Base-by-base conservation (phyloP, 2,888 invertebrate species). In the Matsumyia berberina region DNA sequence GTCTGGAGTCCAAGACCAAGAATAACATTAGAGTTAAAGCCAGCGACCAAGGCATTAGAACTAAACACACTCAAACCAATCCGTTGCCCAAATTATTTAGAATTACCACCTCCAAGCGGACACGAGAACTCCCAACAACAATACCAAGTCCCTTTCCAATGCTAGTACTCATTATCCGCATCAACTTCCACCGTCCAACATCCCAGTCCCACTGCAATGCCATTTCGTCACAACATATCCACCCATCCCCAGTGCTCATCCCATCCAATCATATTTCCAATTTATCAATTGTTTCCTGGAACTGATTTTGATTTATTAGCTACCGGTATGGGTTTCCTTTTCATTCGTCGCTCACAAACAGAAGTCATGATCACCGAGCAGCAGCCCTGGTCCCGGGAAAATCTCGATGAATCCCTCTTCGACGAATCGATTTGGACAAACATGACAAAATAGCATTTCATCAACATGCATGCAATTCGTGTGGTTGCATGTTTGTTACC, bases 261-360 rank as follows among this genome's bases (percentile, higher is more conserved):
- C 60, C 53, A 53, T 24, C 24, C 70, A 78, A 57, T 73, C 79
- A 79, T 73, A 74, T 83, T 79, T 73, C 73, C 67, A 73, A 78
- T 78, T 69, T 79, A 79, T 83, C 83, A 79, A 83, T 79, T 69
- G 69, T 73, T 83, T 83, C 83, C 73, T 62, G 83, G 83, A 83
- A 83, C 42, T 66, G 78, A 78, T 83, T 83, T 73, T 73, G 72
- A 73, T 78, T 73, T 69, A 73, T 67, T 74, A 49, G 67, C 83
- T 69, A 72, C 82, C 76, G 69, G 76, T 64, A 51, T 60, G 51
- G 53, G 44, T 46, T 33, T 39, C 15, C 12, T 15, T 39, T 53
- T 51, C 46, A 29, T 39, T 19, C 24, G 12, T 15, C 19, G 12
- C 46, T 31, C 57, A 29, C 24, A 67, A 78, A 78, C 82, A 83